Evolutionary conservation across 2,888 invertebrate species (phyloP), one percentile per base, ranked within the genome.

Genomic region (Drosophila subsilvestris): DNA sequence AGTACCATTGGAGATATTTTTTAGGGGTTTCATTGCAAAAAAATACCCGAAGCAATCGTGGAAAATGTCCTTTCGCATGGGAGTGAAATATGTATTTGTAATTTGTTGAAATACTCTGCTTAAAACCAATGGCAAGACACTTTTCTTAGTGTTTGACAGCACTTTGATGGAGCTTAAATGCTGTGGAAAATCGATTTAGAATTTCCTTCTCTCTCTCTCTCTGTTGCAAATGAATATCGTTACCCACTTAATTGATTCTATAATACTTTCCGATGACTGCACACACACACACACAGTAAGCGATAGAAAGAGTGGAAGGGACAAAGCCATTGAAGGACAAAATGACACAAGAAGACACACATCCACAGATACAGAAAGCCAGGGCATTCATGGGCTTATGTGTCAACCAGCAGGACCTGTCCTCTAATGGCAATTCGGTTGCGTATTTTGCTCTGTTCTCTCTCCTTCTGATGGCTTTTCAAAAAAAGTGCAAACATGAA

Each of bases 401-500:
- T 50, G 50, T 50, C 44, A 20, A 43, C 29, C 66, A 53, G 70
- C 47, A 42, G 61, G 73, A 71, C 42, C 54, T 73, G 71, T 37
- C 54, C 66, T 76, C 79, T 70, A 71, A 79, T 74, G 74, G 70
- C 63, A 60, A 72, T 66, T 63, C 50, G 60, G 54, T 58, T 50
- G 58, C 59, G 71, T 69, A 56, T 61, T 73, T 66, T 58, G 29
- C 50, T 50, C 44, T 53, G 45, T 3, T 20, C 61, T 32, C 48
- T 42, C 45, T 29, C n/a, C 20, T 51, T 32, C 51, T 75, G 79
- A 71, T 81, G 61, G 82, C 76, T 85, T 85, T 85, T 75, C 63
- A 67, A 82, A 79, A 79, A 85, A 85, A 75, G 76, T 82, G 80
- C 78, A 68, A 73, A 70, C 78, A 77, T 75, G 74, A 78, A 85